Conservation (phyloP, 2,113 vertebrate genomes). For the Erythrocebus patas region DNA sequence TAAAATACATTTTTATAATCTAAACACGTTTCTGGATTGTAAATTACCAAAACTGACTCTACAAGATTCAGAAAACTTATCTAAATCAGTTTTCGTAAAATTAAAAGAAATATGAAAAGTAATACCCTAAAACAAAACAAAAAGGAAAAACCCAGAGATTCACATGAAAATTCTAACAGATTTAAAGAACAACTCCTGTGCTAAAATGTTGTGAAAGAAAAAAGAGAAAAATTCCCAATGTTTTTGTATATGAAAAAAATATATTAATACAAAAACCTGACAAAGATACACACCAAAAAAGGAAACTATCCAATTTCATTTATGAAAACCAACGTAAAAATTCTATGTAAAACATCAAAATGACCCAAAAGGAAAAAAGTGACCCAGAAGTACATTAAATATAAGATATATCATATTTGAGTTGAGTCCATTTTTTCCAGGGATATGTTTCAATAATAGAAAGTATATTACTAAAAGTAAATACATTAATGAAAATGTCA, state of each 20-base stretch:
- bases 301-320: neutral
- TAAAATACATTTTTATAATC: neutral
- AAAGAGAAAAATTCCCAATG: neutral
- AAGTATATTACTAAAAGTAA: neutral
- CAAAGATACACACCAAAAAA: constrained; percentile 23
- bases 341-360: constrained; percentile 19
- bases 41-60: neutral
- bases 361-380: neutral
- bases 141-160: neutral
- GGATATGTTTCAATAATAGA: neutral
- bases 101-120: constrained; percentile 25
- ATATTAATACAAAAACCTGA: constrained; percentile 29
- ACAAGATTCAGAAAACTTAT: neutral
- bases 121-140: neutral
- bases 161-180: neutral
- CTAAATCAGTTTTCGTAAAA: constrained; percentile 20
- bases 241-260: neutral
- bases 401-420: neutral
- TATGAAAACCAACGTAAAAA: constrained; percentile 17
- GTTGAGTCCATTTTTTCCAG: neutral
- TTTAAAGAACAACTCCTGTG: neutral
- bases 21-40: constrained; percentile 18
- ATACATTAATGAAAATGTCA: neutral
- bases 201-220: neutral
- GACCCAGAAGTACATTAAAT: neutral